Conservation (phyloP, 2,888 invertebrate species). For the Bombyx huttoni region DNA sequence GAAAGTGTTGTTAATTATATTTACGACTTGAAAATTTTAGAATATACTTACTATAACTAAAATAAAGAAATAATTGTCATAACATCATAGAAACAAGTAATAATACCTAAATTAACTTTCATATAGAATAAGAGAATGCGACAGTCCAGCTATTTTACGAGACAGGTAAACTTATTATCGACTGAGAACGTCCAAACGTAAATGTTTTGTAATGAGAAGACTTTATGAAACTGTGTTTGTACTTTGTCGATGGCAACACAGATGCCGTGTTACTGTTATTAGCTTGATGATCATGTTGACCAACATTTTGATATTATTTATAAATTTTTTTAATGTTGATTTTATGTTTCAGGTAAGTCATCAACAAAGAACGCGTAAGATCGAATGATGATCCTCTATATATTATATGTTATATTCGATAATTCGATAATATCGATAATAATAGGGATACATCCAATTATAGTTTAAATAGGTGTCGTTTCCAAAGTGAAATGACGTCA, state of each 20-base stretch:
- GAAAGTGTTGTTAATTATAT: too few relatives aligned
- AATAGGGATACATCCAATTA: too few relatives aligned
- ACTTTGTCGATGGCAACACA: slow-evolving; percentile 35
- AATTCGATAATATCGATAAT: too few relatives aligned
- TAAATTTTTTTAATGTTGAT: not conserved
- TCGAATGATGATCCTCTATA: too few relatives aligned
- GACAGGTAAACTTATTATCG: not conserved
- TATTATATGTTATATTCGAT: too few relatives aligned
- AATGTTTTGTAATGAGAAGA: slow-evolving; percentile 36
- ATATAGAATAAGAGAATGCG: too few relatives aligned
- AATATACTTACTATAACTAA: too few relatives aligned
- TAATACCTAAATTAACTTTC: too few relatives aligned
- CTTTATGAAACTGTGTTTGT: slow-evolving; percentile 35
- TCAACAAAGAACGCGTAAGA: not conserved
- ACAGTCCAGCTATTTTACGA: not conserved
- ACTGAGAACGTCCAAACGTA: not conserved
- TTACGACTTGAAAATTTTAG: too few relatives aligned
- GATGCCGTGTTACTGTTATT: slow-evolving; percentile 3
- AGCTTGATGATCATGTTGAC: too few relatives aligned
- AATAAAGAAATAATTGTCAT: too few relatives aligned
- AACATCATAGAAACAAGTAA: too few relatives aligned
- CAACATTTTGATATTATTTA: not conserved
- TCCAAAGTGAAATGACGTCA: slow-evolving; percentile 8
- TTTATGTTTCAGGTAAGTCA: slow-evolving; percentile 17
- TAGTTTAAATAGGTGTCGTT: not conserved